Base-by-base conservation (phyloP, 2,888 invertebrate species). In the Brachypterus glaber region DNA sequence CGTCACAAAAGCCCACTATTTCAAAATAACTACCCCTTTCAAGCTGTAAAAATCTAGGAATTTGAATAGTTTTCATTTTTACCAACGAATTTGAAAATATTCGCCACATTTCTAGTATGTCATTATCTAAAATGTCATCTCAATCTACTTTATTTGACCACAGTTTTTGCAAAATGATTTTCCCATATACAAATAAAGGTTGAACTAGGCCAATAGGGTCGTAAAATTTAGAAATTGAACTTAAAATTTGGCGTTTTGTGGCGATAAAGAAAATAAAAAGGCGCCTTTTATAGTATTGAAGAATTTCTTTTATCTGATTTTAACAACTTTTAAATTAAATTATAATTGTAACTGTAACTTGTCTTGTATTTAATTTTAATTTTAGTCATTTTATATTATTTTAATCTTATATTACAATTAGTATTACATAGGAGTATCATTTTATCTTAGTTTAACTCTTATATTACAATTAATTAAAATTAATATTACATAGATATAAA, bases 181-280 rank as follows among this genome's bases (percentile, higher is more conserved):
- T 49, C 8, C 34, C 44, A 9, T 12, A 12, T 33, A 49, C 44
- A 4, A 45, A 17, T 7, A 34, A 39, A n/a, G 45, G 42, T 30
- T 40, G 29, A n/a, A 48, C 3, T 1, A 49, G 33, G 3, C 46
- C 49, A n/a, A 49, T 30, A 1, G 48, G 48, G 18, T 49, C 46
- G 31, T 44, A 49, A 11, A 49, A 32, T 40, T 45, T 35, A 1
- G 48, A 32, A 9, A 37, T 48, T n/a, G n/a, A n/a, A n/a, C 7
- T 21, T 21, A 21, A 21, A 21, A 7, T 21, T 21, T 21, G 21
- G 5, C 21, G 21, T 21, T 21, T 21, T 7, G n/a, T n/a, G n/a
- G n/a, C n/a, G n/a, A n/a, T n/a, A n/a, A n/a, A n/a, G n/a, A n/a
- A n/a, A n/a, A n/a, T n/a, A n/a, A n/a, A n/a, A n/a, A n/a, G n/a